Evolutionary conservation across 2,797 vertebrate species (phyloP).

Genomic region (Anguilla obscura): DNA sequence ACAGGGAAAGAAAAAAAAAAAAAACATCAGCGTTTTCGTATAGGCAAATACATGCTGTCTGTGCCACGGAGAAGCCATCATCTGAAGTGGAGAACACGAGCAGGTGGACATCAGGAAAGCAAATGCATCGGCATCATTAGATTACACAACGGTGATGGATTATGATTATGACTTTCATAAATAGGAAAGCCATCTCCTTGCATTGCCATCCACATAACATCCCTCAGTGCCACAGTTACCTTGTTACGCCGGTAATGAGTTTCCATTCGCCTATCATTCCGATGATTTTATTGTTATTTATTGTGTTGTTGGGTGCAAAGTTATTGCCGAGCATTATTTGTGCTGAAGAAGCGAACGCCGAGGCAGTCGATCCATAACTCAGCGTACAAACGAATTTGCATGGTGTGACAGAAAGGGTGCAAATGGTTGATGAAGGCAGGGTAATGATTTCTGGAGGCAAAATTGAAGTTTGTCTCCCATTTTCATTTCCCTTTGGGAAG

Average conservation of each 20-base stretch:
- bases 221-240: slow-evolving; percentile 23
- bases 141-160: slow-evolving; percentile 2
- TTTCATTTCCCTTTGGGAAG: slow-evolving; percentile 25
- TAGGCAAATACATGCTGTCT: not conserved
- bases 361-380: slow-evolving; percentile 17
- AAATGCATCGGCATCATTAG: not conserved
- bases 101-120: slow-evolving; percentile 13
- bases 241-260: slow-evolving; percentile 15
- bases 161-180: slow-evolving; percentile 23
- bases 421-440: slow-evolving; percentile 21
- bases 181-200: slow-evolving; percentile 18
- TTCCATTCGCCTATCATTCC: slow-evolving; percentile 20
- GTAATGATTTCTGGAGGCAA: slow-evolving; percentile 21
- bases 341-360: slow-evolving; percentile 3
- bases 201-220: slow-evolving; percentile 15
- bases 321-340: slow-evolving; percentile 17
- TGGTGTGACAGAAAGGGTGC: slow-evolving; percentile 6
- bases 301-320: slow-evolving; percentile 19
- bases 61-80: slow-evolving; percentile 2
- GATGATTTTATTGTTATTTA: slow-evolving; percentile 23
- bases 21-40: not conserved
- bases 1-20: not conserved
- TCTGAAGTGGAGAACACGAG: not conserved
- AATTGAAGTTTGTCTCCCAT: slow-evolving; percentile 22
- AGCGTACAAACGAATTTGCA: slow-evolving; percentile 3